phyloP scores from a whole-genome alignment of 2,113 vertebrate genomes.

The Sakesphorus luctuosus region DNA sequence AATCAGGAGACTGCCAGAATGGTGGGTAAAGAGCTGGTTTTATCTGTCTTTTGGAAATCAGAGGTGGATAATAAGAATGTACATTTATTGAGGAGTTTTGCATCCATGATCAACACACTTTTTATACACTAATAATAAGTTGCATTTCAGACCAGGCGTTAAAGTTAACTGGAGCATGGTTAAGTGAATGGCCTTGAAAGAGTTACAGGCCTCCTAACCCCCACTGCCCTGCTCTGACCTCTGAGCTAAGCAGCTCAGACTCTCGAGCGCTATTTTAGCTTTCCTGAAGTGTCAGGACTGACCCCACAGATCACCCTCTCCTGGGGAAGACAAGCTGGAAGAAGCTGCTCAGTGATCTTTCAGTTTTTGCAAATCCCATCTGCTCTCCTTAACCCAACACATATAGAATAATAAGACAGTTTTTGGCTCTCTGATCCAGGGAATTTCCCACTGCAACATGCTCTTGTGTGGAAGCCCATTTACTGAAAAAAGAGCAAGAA shows the following conservation, averaged over 20 bases:
- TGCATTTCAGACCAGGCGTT: not conserved
- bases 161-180: not conserved
- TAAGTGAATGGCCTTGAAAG: not conserved
- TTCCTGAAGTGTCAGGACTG: not conserved
- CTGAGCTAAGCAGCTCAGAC: not conserved
- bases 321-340: not conserved
- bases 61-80: not conserved
- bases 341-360: not conserved
- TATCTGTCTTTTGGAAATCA: not conserved
- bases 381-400: not conserved
- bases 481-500: not conserved
- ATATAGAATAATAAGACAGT: not conserved
- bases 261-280: not conserved
- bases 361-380: not conserved
- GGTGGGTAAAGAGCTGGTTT: not conserved
- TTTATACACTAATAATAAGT: not conserved
- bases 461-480: not conserved
- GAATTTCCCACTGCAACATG: conserved; percentile 26
- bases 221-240: not conserved
- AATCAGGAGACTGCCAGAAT: not conserved
- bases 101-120: not conserved
- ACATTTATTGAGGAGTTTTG: not conserved
- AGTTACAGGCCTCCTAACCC: not conserved
- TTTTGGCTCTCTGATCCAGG: not conserved
- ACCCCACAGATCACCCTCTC: not conserved